Evolutionary conservation across 1,140 invertebrate genomes (phyloP), one percentile per base, ranked within the genome.

Genomic region (Bombus pascuorum): DNA sequence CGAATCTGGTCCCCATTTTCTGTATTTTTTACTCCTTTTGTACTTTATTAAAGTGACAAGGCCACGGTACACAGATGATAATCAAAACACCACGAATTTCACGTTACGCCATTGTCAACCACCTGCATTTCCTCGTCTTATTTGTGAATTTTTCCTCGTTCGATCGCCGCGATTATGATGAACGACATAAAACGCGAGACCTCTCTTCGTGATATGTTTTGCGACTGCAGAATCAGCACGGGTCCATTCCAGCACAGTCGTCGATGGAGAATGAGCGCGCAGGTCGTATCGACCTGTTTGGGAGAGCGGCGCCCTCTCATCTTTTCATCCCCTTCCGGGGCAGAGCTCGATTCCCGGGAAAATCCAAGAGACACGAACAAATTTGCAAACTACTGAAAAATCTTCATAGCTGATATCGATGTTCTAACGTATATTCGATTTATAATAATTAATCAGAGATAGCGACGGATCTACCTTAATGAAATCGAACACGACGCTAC

Each of bases 1-100:
- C 95, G 32, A 95, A 95, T 92, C 95, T 93, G 8, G 95, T 96
- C 47, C 95, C 95, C 95, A 96, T 95, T 70, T 76, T 92, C 75
- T 74, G 53, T 44, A n/a, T 62, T 37, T 13, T 2, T 28, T 15
- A 37, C 6, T 57, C 22, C 10, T 34, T 13, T n/a, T 74, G 59
- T 4, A 28, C 37, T 25, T 34, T 15, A 25, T 12, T 25, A 18
- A 34, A 25, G 1, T 22, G n/a, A 32, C n/a, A 32, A 34, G 34
- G 13, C 13, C 0, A 3, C 6, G 4, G 5, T 34, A 42, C 10
- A 15, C 15, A 22, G 15, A 47, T 3, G 44, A 57, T 18, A 9
- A 74, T 15, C 1, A 32, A 76, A 76, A 59, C 13, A 28, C 25
- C 34, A 59, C 8, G 0, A 25, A 25, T 28, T 28, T 32, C 32